Base-by-base conservation (phyloP, 2,113 vertebrate species). In the Danionella cerebrum region DNA sequence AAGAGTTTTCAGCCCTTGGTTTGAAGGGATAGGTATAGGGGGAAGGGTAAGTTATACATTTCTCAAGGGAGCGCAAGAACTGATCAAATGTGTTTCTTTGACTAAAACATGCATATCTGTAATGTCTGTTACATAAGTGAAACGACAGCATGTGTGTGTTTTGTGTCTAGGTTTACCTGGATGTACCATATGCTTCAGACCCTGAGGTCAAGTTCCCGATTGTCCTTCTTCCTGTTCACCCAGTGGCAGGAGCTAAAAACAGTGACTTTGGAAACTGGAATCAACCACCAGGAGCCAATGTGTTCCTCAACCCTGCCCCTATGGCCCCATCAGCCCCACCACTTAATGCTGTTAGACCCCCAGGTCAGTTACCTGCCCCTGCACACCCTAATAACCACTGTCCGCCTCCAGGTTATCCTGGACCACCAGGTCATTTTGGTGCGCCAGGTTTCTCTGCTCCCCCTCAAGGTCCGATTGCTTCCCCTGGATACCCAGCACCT, bases 181-280 rank as follows among this genome's bases (percentile, higher is more conserved):
- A 86, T 53, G 62, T 73, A 9, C 79, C 71, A 27, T 70, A 74
- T 29, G 62, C 71, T 21, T 72, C 29, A 72, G 64, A 82, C 35
- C 48, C 73, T 12, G 79, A 83, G 65, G 70, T 89, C 70, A 85
- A 78, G 72, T 79, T 88, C 16, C 86, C 86, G 22, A 33, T 88
- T 50, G 72, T 87, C 65, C 47, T 88, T 57, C 70, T 85, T 38
- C 57, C 73, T 27, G 55, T 70, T 31, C 50, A 45, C 3, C 62
- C 76, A 11, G 69, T 79, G 58, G 77, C 76, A 62, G 66, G 24
- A 35, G 13, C 44, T 13, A 24, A 25, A 44, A 31, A 63, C 4
- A 11, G 14, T 38, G 19, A 19, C 25, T 21, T 31, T 67, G 55
- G 63, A 63, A 35, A 33, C 16, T 12, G 36, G 53, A 68, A 73